phyloP scores from a whole-genome alignment of 2,888 invertebrate genomes.

The Netelia melanura region DNA sequence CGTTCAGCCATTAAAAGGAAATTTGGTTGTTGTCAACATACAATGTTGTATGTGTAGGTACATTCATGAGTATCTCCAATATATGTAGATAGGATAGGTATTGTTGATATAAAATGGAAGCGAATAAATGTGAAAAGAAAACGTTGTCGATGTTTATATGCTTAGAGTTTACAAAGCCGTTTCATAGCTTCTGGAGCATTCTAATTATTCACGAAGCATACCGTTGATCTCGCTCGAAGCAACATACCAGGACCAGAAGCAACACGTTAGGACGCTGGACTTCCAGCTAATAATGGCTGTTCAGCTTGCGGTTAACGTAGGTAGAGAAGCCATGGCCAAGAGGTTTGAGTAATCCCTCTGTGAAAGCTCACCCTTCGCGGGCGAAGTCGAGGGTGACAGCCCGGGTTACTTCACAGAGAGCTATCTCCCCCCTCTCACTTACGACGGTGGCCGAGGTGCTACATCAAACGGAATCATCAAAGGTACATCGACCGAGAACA shows the following conservation, averaged over 20 bases:
- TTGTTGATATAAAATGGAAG: conserved; percentile 17
- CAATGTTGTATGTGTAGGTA: neutral
- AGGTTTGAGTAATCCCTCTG: conserved; percentile 82
- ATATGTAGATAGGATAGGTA: neutral
- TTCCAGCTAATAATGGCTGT: conserved; percentile 82
- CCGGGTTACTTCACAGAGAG: conserved; percentile 67
- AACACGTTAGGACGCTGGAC: conserved; percentile 64
- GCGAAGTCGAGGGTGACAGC: conserved; percentile 80
- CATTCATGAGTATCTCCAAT: neutral
- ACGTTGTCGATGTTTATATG: conserved; percentile 54
- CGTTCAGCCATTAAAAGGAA: neutral
- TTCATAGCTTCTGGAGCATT: conserved; percentile 70
- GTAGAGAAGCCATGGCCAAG: conserved; percentile 75
- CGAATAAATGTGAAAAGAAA: conserved; percentile 42
- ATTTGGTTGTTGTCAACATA: neutral
- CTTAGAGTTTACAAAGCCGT: conserved; percentile 65
- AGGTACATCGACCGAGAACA: conserved; percentile 80
- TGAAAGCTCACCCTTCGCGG: conserved; percentile 78
- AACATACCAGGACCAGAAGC: conserved; percentile 59
- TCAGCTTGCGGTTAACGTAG: conserved; percentile 82
- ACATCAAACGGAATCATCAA: conserved; percentile 84
- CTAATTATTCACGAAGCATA: conserved; percentile 77
- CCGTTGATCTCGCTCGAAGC: conserved; percentile 50
- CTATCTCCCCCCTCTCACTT: conserved; percentile 33
- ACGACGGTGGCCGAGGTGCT: conserved; percentile 71